Base-by-base conservation (phyloP, 2,797 vertebrate genomes). In the Acomys russatus region DNA sequence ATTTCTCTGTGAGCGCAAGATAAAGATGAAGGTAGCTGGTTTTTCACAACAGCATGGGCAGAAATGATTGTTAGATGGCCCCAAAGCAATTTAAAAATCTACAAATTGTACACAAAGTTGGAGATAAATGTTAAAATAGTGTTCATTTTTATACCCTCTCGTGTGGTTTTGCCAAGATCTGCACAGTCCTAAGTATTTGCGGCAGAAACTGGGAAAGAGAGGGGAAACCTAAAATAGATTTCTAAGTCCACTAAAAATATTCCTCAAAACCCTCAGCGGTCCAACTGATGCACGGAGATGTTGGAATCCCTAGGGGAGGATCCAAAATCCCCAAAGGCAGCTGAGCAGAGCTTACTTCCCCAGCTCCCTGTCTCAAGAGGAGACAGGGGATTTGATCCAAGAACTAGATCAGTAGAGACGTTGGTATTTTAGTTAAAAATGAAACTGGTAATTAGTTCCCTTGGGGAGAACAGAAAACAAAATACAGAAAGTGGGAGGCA, bases 191-290 rank as follows among this genome's bases (percentile, higher is more conserved):
- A 28, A 64, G 66, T 33, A 28, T 76, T 90, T 15, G 3, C 44
- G 9, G 12, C 3, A 10, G 73, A 79, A 95, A 92, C 28, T 59
- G 59, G 56, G 71, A 94, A 77, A 56, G n/a, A 15, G 71, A 88
- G 49, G 44, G 14, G 54, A 93, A 82, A 71, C 44, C 73, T 56
- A 77, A 91, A 90, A 74, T 68, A 20, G 49, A 78, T 33, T 28
- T 51, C 86, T 71, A 77, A 71, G 38, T 18, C 38, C 92, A 93
- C 87, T 76, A 61, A 61, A 59, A 88, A 85, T 59, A 30, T 91
- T 79, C 91, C 44, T 23, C 6, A 76, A 0, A 49, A 35, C 59
- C 83, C 94, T 92, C 88, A 56, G 92, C 8, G 56, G 91, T 2
- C 9, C 5, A 1, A 30, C 56, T 1, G 76, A 64, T 1, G 2